These are phyloP conservation scores for Hirudinaria manillensis DNA, from an alignment of 2,888 invertebrate genomes.

Conservation along the genomic window DNA sequence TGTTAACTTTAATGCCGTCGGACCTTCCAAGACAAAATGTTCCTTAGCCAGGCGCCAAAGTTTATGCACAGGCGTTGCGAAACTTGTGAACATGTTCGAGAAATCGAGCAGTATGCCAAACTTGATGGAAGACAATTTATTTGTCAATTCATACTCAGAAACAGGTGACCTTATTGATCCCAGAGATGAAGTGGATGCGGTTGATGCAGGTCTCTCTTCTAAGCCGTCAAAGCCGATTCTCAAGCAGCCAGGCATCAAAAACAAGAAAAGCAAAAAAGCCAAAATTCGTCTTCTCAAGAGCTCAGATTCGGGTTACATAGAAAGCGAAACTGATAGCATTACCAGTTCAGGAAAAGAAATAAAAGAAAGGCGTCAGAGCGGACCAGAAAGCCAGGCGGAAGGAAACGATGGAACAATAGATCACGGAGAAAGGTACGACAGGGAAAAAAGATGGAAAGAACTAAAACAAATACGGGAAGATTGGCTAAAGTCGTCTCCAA, in stretches of 20 bases:
- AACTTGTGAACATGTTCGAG: conserved; percentile 45
- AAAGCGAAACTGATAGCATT: conserved; percentile 37
- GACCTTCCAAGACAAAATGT: not conserved
- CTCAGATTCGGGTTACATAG: conserved; percentile 34
- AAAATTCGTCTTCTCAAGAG: conserved; percentile 16
- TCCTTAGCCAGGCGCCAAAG: not conserved
- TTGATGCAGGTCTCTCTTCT: not conserved
- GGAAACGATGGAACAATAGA: conserved; percentile 21
- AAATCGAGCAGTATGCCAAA: conserved; percentile 48
- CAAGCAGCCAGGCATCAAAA: not conserved
- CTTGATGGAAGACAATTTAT: conserved; percentile 38
- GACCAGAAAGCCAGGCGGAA: conserved; percentile 20
- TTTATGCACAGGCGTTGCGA: conserved; percentile 41
- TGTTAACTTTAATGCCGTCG: no score
- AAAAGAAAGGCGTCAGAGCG: not conserved
- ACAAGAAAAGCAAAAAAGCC: not conserved
- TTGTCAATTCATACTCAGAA: conserved; percentile 25
- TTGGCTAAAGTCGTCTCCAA: not conserved
- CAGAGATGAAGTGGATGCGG: conserved; percentile 39
- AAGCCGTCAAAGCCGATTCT: not conserved
- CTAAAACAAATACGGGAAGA: not conserved
- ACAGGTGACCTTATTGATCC: conserved; percentile 20
- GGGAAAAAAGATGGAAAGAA: not conserved
- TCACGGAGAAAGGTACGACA: conserved; percentile 22
- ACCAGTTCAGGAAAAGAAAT: conserved; percentile 33